phyloP scores from a whole-genome alignment of 2,888 invertebrate genomes.

The Andrena praecox region DNA sequence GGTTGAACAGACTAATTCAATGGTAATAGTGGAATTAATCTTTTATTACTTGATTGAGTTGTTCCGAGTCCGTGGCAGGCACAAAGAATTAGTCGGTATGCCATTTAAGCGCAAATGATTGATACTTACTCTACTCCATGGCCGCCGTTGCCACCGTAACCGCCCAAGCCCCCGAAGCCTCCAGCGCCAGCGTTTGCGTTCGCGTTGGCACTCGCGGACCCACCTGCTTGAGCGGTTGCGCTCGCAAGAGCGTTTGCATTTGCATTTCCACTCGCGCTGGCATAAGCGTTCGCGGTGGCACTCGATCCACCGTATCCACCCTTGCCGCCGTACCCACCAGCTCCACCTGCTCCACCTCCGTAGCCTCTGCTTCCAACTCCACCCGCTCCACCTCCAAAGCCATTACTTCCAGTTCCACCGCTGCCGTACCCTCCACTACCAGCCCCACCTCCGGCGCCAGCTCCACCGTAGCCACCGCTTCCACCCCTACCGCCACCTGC shows the following conservation, averaged over 20 bases:
- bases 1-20: slow-evolving; percentile 77
- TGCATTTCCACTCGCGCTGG: slow-evolving; percentile 26
- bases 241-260: slow-evolving; percentile 60
- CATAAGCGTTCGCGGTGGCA: slow-evolving; percentile 14
- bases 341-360: slow-evolving; percentile 19
- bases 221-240: slow-evolving; percentile 60
- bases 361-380: slow-evolving; percentile 7
- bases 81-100: background rate
- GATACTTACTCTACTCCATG: slow-evolving; percentile 61
- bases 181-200: slow-evolving; percentile 53
- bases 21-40: slow-evolving; percentile 7
- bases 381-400: slow-evolving; percentile 10
- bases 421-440: background rate
- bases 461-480: background rate
- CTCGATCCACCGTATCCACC: slow-evolving; percentile 16
- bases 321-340: slow-evolving; percentile 19
- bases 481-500: slow-evolving; percentile 7
- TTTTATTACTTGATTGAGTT: background rate
- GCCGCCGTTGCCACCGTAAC: slow-evolving; percentile 30
- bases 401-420: slow-evolving; percentile 8
- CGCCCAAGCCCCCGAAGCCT: slow-evolving; percentile 44
- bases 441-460: background rate
- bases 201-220: slow-evolving; percentile 65
- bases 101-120: background rate
- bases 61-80: background rate